Percentiles rank a stretch among this genome's conserved stretches.
Evolutionary conservation across 2,797 vertebrate genomes (phyloP).

Genomic region (Antennarius maculatus): DNA sequence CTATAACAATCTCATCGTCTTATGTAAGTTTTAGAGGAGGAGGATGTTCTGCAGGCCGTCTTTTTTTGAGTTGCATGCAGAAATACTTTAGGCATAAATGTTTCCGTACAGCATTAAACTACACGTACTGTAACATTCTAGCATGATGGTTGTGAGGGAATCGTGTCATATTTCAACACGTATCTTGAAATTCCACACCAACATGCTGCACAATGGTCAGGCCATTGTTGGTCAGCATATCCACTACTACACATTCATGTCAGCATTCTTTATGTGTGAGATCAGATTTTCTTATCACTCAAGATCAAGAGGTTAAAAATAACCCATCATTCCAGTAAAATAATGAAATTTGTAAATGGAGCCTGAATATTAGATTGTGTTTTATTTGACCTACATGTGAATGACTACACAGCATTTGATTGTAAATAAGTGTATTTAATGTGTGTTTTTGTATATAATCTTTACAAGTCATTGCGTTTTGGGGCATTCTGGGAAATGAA

Average conservation of each 20-base stretch:
- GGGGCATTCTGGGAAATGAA: background rate
- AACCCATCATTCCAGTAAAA: background rate
- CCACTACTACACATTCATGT: slow-evolving; percentile 25
- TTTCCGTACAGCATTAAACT: slow-evolving; percentile 15
- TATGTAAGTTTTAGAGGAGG: slow-evolving; percentile 40
- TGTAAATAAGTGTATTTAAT: background rate
- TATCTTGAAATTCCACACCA: slow-evolving; percentile 10
- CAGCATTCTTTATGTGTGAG: slow-evolving; percentile 15
- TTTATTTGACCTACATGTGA: too few species aligned
- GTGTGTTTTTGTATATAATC: background rate
- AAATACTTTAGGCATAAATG: slow-evolving; percentile 28
- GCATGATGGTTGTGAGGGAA: slow-evolving; percentile 3
- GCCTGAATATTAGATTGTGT: background rate
- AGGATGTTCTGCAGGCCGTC: slow-evolving; percentile 18
- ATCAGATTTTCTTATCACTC: slow-evolving; percentile 5
- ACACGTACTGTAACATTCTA: background rate
- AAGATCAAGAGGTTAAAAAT: slow-evolving; percentile 15
- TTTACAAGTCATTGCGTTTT: background rate
- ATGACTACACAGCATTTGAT: too few species aligned
- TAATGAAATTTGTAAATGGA: slow-evolving; percentile 11
- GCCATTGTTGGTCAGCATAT: slow-evolving; percentile 11
- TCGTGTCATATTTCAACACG: slow-evolving; percentile 23
- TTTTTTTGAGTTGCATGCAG: slow-evolving; percentile 15
- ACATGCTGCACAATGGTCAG: background rate
- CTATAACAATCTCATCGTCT: slow-evolving; percentile 23